phyloP scores from a whole-genome alignment of 2,888 invertebrate genomes.

The Plusia festucae region DNA sequence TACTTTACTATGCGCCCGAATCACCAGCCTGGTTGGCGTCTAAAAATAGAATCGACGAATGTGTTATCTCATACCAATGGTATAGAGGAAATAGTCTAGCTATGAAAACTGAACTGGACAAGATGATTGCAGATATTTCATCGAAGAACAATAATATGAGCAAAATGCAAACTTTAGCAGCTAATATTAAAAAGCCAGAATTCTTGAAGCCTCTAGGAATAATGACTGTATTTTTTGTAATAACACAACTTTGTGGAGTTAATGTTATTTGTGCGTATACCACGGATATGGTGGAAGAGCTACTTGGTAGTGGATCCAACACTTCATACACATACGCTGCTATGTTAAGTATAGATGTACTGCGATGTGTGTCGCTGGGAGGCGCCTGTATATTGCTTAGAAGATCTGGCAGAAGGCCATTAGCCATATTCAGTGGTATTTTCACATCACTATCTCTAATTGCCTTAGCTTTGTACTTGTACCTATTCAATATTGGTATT shows the following conservation, averaged over 20 bases:
- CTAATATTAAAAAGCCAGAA: conserved; percentile 85
- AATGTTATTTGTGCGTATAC: conserved; percentile 93
- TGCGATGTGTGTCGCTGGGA: conserved; percentile 90
- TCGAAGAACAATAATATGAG: conserved; percentile 73
- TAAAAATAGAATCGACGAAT: conserved; percentile 89
- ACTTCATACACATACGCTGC: conserved; percentile 89
- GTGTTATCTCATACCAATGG: conserved; percentile 90
- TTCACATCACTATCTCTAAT: conserved; percentile 90
- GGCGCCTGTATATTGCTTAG: conserved; percentile 90
- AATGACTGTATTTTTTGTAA: conserved; percentile 91
- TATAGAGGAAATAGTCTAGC: conserved; percentile 88
- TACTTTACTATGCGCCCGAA: conserved; percentile 90
- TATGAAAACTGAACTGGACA: conserved; percentile 85
- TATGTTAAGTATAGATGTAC: conserved; percentile 91
- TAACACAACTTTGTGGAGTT: conserved; percentile 92
- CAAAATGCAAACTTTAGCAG: conserved; percentile 74
- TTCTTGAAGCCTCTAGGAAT: conserved; percentile 90
- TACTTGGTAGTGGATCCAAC: conserved; percentile 86
- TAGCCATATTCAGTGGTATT: conserved; percentile 90
- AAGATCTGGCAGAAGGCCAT: conserved; percentile 89
- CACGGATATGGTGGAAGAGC: conserved; percentile 90
- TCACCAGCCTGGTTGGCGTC: conserved; percentile 92
- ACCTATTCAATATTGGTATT: conserved; percentile 69
- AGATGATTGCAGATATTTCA: conserved; percentile 80
- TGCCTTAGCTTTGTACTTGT: conserved; percentile 85